Evolutionary conservation across 2,797 vertebrate species (phyloP), one percentile per base, ranked within the genome.

Genomic region (Synanceia verrucosa): DNA sequence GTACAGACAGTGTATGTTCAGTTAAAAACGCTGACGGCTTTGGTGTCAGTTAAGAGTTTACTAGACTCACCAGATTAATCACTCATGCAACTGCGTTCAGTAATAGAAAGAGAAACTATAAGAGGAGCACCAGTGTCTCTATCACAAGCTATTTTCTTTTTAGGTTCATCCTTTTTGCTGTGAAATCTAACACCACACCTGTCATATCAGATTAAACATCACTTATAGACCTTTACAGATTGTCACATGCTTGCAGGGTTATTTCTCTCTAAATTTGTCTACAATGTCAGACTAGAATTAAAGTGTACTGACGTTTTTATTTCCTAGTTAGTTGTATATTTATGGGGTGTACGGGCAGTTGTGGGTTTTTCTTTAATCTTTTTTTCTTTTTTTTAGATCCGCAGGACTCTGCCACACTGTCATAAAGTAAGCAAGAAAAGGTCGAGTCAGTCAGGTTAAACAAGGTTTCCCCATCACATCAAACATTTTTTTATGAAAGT

Each of bases 361-460:
- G 50, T 72, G 66, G 33, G 28, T 26, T 71, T 76, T 67, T 70
- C 39, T 47, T 59, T 67, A 47, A 65, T 60, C 60, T 11, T 28
- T 33, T 51, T 53, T 41, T 10, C 18, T 55, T n/a, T 61, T 71
- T 18, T 43, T 37, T 18, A 63, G 11, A 46, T 8, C 33, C 10
- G 34, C 16, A 53, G 18, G 21, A 58, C 50, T 14, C 50, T 64
- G 65, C n/a, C 28, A 29, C 12, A 13, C 8, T 33, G 29, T 53
- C 61, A 28, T 39, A 50, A 76, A 47, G 63, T 21, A 53, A 60
- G 29, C 29, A 33, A 61, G 44, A 48, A 67, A 76, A 76, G 53
- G 64, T 83, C 64, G 57, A 53, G 47, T 41, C 70, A 52, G 43
- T 76, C 76, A 87, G 79, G 78, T 82, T 73, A 76, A 71, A 46